A percentile compares a stretch with the other conserved stretches of the same genome.
Conservation (phyloP, 2,113 vertebrate genomes). For the Mohoua ochrocephala region DNA sequence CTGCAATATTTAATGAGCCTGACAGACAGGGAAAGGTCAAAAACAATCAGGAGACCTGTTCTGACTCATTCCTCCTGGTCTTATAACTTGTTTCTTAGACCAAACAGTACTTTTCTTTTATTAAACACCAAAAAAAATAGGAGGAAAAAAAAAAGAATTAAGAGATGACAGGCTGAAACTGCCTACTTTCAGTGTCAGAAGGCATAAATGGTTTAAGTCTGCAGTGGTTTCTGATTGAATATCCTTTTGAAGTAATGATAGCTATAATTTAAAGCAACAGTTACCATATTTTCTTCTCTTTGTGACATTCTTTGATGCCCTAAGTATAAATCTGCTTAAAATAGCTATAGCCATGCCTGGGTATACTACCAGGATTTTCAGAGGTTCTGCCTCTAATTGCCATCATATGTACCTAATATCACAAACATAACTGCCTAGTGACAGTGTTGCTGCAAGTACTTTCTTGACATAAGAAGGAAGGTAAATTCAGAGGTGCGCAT, state of each 20-base stretch:
- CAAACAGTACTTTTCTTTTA: background rate
- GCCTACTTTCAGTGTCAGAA: constrained; percentile 72
- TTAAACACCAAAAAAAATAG: background rate
- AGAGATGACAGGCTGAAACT: constrained; percentile 69
- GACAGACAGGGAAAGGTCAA: background rate
- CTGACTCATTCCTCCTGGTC: constrained; percentile 28
- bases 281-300: constrained; percentile 80
- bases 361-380: constrained; percentile 57
- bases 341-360: constrained; percentile 66
- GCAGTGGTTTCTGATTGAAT: constrained; percentile 77
- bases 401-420: constrained; percentile 77
- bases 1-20: constrained; percentile 12
- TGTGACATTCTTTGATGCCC: constrained; percentile 74
- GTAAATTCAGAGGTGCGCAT: constrained; percentile 28
- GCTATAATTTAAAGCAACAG: constrained; percentile 84
- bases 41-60: constrained; percentile 15
- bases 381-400: constrained; percentile 74
- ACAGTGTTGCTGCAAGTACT: constrained; percentile 57
- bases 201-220: constrained; percentile 74
- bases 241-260: constrained; percentile 83
- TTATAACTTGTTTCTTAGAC: constrained; percentile 44
- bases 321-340: constrained; percentile 78
- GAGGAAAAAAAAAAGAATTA: background rate
- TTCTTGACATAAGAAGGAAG: constrained; percentile 60
- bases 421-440: constrained; percentile 55